Conservation (phyloP, 2,113 vertebrate genomes). For the Syrrhaptes paradoxus region DNA sequence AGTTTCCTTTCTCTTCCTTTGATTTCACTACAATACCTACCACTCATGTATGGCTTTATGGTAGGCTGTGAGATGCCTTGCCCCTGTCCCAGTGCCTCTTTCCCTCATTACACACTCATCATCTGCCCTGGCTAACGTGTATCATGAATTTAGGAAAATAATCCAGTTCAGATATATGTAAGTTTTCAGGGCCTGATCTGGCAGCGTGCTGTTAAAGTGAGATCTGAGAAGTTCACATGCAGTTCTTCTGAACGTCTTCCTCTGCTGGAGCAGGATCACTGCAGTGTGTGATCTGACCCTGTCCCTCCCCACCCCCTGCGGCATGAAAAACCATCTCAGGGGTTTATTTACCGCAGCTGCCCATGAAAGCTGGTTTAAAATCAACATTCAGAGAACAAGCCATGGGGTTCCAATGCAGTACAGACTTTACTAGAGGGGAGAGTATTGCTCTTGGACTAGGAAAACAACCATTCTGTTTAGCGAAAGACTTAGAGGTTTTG, state of each 20-base stretch:
- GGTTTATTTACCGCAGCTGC: constrained; percentile 47
- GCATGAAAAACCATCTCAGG: background rate
- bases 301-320: background rate
- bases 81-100: background rate
- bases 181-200: background rate
- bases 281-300: background rate
- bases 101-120: background rate
- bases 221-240: background rate
- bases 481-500: constrained; percentile 9
- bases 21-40: background rate
- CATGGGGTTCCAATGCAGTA: constrained; percentile 1
- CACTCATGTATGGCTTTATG: background rate
- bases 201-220: background rate
- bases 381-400: constrained; percentile 33
- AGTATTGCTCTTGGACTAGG: constrained; percentile 53
- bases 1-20: background rate
- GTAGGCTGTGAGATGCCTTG: background rate
- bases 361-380: constrained; percentile 40
- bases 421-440: background rate
- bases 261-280: constrained; percentile 33
- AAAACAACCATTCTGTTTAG: constrained; percentile 31
- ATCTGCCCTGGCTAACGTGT: background rate
- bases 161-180: background rate
- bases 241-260: background rate
- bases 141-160: background rate